Conservation (phyloP, 2,888 invertebrate species). For the Agrilus biguttatus region DNA sequence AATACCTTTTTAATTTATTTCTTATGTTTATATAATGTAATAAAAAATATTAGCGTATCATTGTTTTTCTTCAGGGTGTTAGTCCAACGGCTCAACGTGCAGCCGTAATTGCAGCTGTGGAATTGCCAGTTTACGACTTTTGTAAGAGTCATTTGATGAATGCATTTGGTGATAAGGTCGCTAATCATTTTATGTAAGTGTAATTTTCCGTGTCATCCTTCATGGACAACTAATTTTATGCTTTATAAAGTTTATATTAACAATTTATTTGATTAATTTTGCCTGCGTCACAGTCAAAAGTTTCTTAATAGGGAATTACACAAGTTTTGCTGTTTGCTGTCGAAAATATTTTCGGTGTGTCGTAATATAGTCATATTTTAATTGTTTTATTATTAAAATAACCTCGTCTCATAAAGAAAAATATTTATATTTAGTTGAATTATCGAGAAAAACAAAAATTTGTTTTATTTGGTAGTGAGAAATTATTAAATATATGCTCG, state of each 20-base stretch:
- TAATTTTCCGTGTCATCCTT: constrained; percentile 1
- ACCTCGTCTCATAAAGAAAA: too few relatives aligned
- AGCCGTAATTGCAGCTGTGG: constrained; percentile 84
- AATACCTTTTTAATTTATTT: not conserved
- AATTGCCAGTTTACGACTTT: constrained; percentile 86
- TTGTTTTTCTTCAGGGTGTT: constrained; percentile 55
- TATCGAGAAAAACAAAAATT: too few relatives aligned
- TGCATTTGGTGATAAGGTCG: constrained; percentile 61
- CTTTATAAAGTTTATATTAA: not conserved
- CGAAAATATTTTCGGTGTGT: too few relatives aligned
- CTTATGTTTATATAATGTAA: not conserved
- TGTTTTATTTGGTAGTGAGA: too few relatives aligned
- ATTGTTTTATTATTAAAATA: too few relatives aligned
- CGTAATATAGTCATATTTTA: too few relatives aligned
- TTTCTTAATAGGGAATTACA: too few relatives aligned
- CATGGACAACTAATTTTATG: not conserved
- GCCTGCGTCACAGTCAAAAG: too few relatives aligned
- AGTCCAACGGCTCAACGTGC: constrained; percentile 88
- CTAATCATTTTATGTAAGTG: constrained; percentile 76
- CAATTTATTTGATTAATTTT: too few relatives aligned
- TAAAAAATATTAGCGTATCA: not conserved
- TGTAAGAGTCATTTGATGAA: constrained; percentile 61
- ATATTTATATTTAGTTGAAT: too few relatives aligned
- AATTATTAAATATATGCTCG: too few relatives aligned
- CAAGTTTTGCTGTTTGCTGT: too few relatives aligned